A percentile compares a stretch with the other conserved stretches of the same genome.
phyloP scores from a whole-genome alignment of 1,140 invertebrate genomes.

The Maconellicoccus hirsutus region DNA sequence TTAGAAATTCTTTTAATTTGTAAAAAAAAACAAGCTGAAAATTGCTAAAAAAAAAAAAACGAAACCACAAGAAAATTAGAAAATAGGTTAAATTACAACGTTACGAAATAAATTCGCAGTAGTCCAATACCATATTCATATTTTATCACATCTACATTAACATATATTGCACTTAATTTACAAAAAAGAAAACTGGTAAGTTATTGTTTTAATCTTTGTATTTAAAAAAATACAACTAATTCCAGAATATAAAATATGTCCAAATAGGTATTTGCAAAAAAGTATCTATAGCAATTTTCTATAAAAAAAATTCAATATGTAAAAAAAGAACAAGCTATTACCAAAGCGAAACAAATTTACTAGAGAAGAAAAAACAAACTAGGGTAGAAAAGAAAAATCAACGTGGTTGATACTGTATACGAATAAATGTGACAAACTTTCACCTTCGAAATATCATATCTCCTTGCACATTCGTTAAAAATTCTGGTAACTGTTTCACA shows the following conservation, averaged over 20 bases:
- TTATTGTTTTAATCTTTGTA: constrained; percentile 11
- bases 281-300: not conserved
- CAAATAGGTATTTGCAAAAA: not conserved
- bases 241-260: not conserved
- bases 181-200: constrained; percentile 15
- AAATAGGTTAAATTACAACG: constrained; percentile 7
- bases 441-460: not conserved
- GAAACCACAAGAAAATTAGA: constrained; percentile 11
- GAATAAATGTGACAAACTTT: not conserved
- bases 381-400: not conserved
- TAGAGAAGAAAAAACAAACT: not conserved
- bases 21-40: not conserved
- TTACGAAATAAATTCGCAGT: not conserved
- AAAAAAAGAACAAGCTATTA: not conserved
- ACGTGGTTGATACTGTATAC: not conserved
- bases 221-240: not conserved
- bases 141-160: constrained; percentile 22
- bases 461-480: not conserved
- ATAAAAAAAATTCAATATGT: not conserved
- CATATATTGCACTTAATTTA: constrained; percentile 20
- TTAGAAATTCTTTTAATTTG: not conserved
- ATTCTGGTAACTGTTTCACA: not conserved
- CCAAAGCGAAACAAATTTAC: not conserved
- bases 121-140: constrained; percentile 19
- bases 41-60: constrained; percentile 10